Conservation (phyloP, 2,888 invertebrate species). For the Beris chalybata region DNA sequence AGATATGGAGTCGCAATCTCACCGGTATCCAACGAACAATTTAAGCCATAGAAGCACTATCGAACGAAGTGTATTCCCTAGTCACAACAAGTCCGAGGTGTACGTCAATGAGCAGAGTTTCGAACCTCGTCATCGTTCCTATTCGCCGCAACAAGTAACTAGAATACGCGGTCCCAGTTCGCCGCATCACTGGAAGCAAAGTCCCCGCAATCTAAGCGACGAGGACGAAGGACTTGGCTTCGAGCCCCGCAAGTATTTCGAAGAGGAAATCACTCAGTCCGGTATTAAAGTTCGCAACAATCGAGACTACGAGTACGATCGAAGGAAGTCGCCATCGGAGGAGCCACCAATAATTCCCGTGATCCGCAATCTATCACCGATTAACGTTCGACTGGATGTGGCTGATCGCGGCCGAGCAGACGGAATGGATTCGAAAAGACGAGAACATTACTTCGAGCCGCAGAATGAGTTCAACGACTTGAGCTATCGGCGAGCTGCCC, state of each 20-base stretch:
- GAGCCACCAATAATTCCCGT: constrained; percentile 68
- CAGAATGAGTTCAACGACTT: constrained; percentile 61
- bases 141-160: constrained; percentile 42
- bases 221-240: constrained; percentile 81
- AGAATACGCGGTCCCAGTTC: constrained; percentile 45
- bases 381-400: constrained; percentile 38
- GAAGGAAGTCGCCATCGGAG: constrained; percentile 45
- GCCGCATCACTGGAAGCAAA: constrained; percentile 54
- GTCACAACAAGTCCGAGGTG: constrained; percentile 42
- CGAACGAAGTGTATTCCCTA: constrained; percentile 33
- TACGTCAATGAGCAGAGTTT: constrained; percentile 43
- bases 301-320: constrained; percentile 7
- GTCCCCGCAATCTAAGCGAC: constrained; percentile 62
- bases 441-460: constrained; percentile 46
- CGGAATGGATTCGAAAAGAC: constrained; percentile 66
- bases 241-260: constrained; percentile 60
- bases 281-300: constrained; percentile 2
- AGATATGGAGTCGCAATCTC: constrained; percentile 37
- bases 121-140: constrained; percentile 34
- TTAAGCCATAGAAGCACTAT: constrained; percentile 32
- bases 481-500: constrained; percentile 71
- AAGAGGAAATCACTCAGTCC: constrained; percentile 49
- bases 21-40: constrained; percentile 27
- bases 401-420: constrained; percentile 64
- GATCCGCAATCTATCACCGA: constrained; percentile 63